Base-by-base conservation (phyloP, 2,113 vertebrate species). In the Aplodontia rufa region DNA sequence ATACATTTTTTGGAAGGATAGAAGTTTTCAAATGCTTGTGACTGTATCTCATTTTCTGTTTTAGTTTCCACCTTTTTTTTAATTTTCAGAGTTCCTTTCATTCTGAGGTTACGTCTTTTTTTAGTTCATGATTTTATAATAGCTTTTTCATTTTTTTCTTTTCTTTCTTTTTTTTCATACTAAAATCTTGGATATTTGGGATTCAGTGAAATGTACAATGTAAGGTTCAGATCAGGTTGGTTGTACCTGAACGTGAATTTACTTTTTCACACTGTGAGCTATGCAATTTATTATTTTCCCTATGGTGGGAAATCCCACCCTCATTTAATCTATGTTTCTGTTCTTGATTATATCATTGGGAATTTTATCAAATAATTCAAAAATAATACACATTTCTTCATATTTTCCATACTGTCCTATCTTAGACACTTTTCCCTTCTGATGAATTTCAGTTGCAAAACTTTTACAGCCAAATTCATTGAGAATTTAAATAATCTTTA, bases 371-470 rank as follows among this genome's bases (percentile, higher is more conserved):
- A 5, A 72, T 8, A 14, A 7, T 47, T 55, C 55, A 32, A 35
- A 0, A 5, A 32, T 3, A 45, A 3, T 28, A 1, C 20, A 8
- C 1, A 0, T 10, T 5, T 76, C 42, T 37, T 51, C 6, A n/a
- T 32, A 1, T 53, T 28, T 51, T 60, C 51, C 22, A 12, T 16
- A 16, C 6, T 8, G 2, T 14, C 24, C 5, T 40, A 17, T 28
- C 19, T 55, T 16, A 26, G 3, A 30, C 9, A 53, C 0, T 40
- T 80, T 53, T 62, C 14, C 26, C 47, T 42, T 4, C 51, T 40
- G 32, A 64, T 84, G 51, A 24, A 83, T n/a, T 53, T 69, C 22
- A 53, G 26, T 30, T 28, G 2, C 3, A 42, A 51, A 69, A 14
- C 10, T 47, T 51, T 53, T 28, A 2, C 17, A 35, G 47, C 14